These are phyloP conservation scores for Notoglanidium macrostoma DNA, from an alignment of 2,797 vertebrate species.

Conservation along the genomic window DNA sequence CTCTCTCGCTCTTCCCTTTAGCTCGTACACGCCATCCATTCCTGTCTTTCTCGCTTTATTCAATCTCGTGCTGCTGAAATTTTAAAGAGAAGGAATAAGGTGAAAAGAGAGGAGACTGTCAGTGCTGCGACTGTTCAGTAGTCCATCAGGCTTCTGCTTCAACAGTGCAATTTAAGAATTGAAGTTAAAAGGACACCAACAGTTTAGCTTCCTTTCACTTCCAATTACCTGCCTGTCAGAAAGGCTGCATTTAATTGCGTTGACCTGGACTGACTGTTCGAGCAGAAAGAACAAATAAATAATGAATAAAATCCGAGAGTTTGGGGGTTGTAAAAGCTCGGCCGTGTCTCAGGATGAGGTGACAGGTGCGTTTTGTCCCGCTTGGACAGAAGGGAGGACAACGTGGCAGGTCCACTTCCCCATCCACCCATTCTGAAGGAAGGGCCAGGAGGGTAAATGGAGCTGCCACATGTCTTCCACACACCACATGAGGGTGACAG, in stretches of 20 bases:
- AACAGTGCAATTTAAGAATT: neutral
- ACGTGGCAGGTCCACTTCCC: neutral
- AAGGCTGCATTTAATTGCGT: slow-evolving; percentile 54
- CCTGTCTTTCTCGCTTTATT: neutral
- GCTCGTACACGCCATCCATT: too few species aligned
- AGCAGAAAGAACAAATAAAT: neutral
- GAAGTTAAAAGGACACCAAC: slow-evolving; percentile 28
- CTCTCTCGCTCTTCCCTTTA: neutral
- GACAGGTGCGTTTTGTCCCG: slow-evolving; percentile 3
- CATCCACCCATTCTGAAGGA: neutral
- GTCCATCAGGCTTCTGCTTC: neutral
- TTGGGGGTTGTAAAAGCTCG: neutral
- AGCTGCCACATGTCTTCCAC: slow-evolving; percentile 35
- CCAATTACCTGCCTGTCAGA: slow-evolving; percentile 61
- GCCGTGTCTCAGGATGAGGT: neutral
- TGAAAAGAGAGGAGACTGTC: neutral
- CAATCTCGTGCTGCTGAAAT: neutral
- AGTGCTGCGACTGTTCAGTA: neutral
- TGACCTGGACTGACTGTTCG: slow-evolving; percentile 36
- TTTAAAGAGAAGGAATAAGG: slow-evolving; percentile 2
- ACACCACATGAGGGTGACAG: neutral
- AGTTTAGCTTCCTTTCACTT: slow-evolving; percentile 62
- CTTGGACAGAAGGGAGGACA: neutral
- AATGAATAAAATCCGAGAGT: neutral
- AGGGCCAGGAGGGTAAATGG: neutral